These are phyloP conservation scores for Bovichtus diacanthus DNA, from an alignment of 2,797 vertebrate species.

Conservation along the genomic window DNA sequence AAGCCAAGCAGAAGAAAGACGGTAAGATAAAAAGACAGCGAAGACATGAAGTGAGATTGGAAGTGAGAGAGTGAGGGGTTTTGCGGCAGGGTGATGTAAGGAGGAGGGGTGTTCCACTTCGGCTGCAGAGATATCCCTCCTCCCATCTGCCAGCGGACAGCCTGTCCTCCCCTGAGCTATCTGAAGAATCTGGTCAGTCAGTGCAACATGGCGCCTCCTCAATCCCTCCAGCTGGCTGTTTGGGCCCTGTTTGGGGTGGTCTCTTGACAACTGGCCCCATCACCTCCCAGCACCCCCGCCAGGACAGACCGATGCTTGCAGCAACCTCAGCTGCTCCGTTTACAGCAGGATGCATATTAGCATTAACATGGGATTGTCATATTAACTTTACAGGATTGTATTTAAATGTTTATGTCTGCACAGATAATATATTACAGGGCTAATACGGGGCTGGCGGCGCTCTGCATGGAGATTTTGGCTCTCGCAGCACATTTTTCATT, in stretches of 20 bases:
- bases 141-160: conserved; percentile 76
- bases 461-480: conserved; percentile 54
- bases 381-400: conserved; percentile 63
- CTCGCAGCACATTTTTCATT: conserved; percentile 45
- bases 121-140: conserved; percentile 65
- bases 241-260: conserved; percentile 83
- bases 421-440: conserved; percentile 45
- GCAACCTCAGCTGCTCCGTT: conserved; percentile 54
- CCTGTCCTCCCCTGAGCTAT: conserved; percentile 81
- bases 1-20: conserved; percentile 42
- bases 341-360: conserved; percentile 37
- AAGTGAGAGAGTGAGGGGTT: conserved; percentile 50
- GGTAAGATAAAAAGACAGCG: conserved; percentile 49
- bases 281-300: conserved; percentile 58
- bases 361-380: conserved; percentile 72
- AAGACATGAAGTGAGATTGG: conserved; percentile 30
- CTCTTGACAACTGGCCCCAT: conserved; percentile 85
- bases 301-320: conserved; percentile 35
- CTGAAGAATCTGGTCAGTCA: conserved; percentile 84
- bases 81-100: conserved; percentile 60
- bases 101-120: conserved; percentile 23
- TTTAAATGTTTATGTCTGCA: conserved; percentile 65
- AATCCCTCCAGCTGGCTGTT: conserved; percentile 85
- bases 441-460: conserved; percentile 23
- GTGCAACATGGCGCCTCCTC: conserved; percentile 80